phyloP scores from a whole-genome alignment of 2,113 vertebrate genomes.

The Sebastes fasciatus region DNA sequence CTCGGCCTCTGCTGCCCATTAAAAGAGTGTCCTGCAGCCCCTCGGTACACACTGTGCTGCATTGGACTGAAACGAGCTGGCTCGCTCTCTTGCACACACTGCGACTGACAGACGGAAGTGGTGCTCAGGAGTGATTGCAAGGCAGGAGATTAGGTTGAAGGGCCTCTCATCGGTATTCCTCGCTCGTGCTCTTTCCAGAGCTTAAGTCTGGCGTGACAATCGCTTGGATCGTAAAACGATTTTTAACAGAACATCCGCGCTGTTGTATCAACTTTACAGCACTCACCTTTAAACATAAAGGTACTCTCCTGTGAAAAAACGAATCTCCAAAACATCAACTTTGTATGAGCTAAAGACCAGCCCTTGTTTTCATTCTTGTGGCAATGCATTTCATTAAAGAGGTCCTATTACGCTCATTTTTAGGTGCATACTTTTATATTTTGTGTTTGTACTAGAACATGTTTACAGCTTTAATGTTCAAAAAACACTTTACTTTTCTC shows the following conservation, averaged over 20 bases:
- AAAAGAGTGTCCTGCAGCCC: constrained; percentile 69
- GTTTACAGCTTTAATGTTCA: too few relatives aligned
- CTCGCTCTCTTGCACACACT: constrained; percentile 19
- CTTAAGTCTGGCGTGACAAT: constrained; percentile 1
- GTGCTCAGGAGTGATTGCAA: constrained; percentile 46
- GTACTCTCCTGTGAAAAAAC: neutral
- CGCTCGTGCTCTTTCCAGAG: neutral
- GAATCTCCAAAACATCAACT: neutral
- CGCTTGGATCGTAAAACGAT: neutral
- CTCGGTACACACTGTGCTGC: constrained; percentile 27
- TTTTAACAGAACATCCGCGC: neutral
- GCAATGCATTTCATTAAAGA: neutral
- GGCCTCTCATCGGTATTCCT: constrained; percentile 51
- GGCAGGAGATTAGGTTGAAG: constrained; percentile 48
- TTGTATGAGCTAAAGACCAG: neutral
- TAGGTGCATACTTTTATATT: too few relatives aligned
- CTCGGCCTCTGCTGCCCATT: constrained; percentile 60
- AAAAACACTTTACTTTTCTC: too few relatives aligned
- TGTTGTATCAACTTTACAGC: neutral
- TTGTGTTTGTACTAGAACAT: too few relatives aligned
- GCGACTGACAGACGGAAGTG: constrained; percentile 51
- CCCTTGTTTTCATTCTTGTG: neutral
- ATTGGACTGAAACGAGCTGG: constrained; percentile 32
- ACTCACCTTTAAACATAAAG: neutral
- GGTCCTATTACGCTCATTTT: too few relatives aligned